Percentiles rank a stretch among this genome's conserved stretches.
These are phyloP conservation scores for Nebria brevicollis DNA, from an alignment of 2,888 invertebrate genomes.

Conservation along the genomic window DNA sequence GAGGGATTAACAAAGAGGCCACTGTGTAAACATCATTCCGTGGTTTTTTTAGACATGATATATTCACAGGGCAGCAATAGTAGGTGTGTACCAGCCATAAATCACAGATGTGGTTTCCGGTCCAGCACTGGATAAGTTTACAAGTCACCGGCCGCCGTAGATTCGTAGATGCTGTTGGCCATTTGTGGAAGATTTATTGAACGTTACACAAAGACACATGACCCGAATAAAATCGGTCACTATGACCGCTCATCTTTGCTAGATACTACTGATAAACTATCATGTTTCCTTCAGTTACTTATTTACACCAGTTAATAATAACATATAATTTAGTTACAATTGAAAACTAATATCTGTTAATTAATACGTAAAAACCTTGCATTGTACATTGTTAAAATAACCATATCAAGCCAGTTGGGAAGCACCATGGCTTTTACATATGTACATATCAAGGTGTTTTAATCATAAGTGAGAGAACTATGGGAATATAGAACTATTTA, in stretches of 20 bases:
- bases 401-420: too few relatives aligned
- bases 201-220: constrained; percentile 41
- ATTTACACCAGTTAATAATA: too few relatives aligned
- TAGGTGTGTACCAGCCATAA: constrained; percentile 10
- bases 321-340: too few relatives aligned
- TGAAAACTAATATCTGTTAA: too few relatives aligned
- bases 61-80: neutral
- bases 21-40: constrained; percentile 21
- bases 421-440: too few relatives aligned
- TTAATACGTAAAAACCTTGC: too few relatives aligned
- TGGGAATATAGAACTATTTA: too few relatives aligned
- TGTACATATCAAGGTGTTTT: too few relatives aligned
- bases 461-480: too few relatives aligned
- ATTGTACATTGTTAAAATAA: too few relatives aligned
- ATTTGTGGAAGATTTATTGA: constrained; percentile 59
- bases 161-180: constrained; percentile 57
- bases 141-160: constrained; percentile 50
- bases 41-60: neutral
- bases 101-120: constrained; percentile 21
- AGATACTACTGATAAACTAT: neutral
- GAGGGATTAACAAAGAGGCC: neutral
- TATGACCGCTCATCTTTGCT: neutral
- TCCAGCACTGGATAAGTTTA: constrained; percentile 47
- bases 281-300: too few relatives aligned
- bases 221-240: constrained; percentile 40